A percentile compares a stretch with the other conserved stretches of the same genome.
Evolutionary conservation across 1,140 invertebrate species (phyloP).

Genomic region (Drosophila chauvacae): DNA sequence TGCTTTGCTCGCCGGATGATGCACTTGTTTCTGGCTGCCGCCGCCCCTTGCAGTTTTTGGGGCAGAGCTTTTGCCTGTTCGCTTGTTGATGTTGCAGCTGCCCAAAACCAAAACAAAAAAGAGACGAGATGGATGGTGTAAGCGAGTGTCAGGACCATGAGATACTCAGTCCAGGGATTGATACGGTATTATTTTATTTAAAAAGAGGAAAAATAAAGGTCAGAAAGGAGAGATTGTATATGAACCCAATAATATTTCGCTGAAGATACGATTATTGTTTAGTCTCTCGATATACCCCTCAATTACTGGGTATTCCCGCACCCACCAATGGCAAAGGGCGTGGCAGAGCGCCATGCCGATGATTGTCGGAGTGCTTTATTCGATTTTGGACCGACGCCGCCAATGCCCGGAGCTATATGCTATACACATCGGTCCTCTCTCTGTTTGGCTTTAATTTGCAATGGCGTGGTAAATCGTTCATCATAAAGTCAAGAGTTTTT

Average conservation of each 20-base stretch:
- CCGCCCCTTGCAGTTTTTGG: constrained; percentile 16
- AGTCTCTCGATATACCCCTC: neutral
- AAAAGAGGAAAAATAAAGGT: too few species aligned
- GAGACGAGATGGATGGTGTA: neutral
- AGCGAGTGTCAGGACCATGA: neutral
- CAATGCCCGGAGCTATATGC: neutral
- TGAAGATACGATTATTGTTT: neutral
- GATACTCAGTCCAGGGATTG: neutral
- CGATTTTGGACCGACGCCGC: constrained; percentile 36
- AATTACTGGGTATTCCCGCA: neutral
- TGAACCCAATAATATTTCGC: neutral
- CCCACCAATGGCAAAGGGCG: constrained; percentile 48
- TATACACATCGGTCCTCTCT: constrained; percentile 1
- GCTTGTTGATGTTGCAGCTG: constrained; percentile 44
- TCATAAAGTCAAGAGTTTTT: constrained; percentile 67
- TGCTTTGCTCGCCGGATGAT: constrained; percentile 50
- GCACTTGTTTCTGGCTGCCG: constrained; percentile 34
- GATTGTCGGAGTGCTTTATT: constrained; percentile 62
- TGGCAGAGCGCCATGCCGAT: constrained; percentile 33
- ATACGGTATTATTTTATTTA: neutral
- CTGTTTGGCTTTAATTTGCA: constrained; percentile 58
- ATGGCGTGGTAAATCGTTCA: constrained; percentile 66
- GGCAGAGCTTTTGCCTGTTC: constrained; percentile 29
- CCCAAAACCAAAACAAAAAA: neutral
- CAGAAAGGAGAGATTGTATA: neutral